Base-by-base conservation (phyloP, 2,113 vertebrate species). In the Sorex fumeus region DNA sequence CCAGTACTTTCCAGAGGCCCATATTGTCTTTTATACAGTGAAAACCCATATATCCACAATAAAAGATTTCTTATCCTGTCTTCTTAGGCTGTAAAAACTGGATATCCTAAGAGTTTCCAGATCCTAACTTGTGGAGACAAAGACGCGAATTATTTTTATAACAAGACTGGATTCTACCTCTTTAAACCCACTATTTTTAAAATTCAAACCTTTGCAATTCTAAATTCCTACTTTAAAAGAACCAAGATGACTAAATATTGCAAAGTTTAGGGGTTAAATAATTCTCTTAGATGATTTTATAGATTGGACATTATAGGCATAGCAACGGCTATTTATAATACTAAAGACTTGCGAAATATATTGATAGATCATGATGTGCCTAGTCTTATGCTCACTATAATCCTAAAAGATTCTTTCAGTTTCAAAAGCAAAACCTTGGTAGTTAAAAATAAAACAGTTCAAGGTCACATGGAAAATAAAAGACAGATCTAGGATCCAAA, bases 191-290 rank as follows among this genome's bases (percentile, higher is more conserved):
- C 8, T n/a, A 75, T 36, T 91, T 30, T 91, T 85, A 70, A 90
- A 32, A 53, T 84, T 91, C n/a, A 72, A 91, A 53, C 91, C 83
- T 84, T 88, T 92, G 32, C 23, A 79, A 76, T 71, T 90, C 82
- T 78, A 8, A 91, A 50, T 82, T 82, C 40, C 47, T 93, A 70
- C 66, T 45, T 76, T 79, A 93, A 32, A 8, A 66, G 79, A 67
- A 86, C n/a, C 88, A 75, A 74, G 25, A 79, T 23, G 90, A 13
- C 50, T 88, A 90, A 90, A 77, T 34, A 77, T 21, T 75, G 10
- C 71, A 84, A 60, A 60, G 16, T 71, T 93, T 90, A 66, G 72
- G 60, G 36, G 43, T 75, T 95, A 90, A 87, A 76, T 66, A 90
- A 71, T 18, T 62, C 47, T 79, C 53, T 40, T 40, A 88, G 85